Evolutionary conservation across 37 sponge, comb jelly and placozoan genomes (phyloP), one percentile per base, ranked within the genome.

Genomic region (Beroe forskalii): DNA sequence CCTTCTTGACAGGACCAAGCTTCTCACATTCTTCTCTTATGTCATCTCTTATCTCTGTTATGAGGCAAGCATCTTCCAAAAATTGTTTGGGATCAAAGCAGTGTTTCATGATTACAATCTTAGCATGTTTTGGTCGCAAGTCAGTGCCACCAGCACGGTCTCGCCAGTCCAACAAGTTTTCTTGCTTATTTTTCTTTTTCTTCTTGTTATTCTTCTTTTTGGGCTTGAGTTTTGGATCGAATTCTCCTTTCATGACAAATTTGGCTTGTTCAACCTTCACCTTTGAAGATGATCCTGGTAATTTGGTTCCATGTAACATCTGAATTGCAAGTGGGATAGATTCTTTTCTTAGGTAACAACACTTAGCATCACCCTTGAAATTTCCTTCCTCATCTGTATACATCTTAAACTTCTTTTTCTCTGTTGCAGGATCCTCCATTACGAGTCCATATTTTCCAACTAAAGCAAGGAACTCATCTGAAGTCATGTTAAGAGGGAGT

Each of bases 401-500:
- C 75, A 98, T 91, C 76, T 98, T 98, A 33, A 98, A 19, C 91
- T 96, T 98, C 22, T 94, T 93, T 22, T 67, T 60, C 22, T 94
- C 97, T 93, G 60, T 95, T 27, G 94, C 93, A 0, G 93, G 95
- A 32, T 94, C 91, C 64, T 96, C 94, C 92, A 90, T 93, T 22
- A 98, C 94, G 35, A 96, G 92, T 0, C 99, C 99, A 92, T 91
- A 96, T 62, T 98, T 96, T 42, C 90, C 76, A 95, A 98, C 95
- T 60, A 96, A 76, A 19, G 93, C 93, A 9, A 39, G 60, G 89
- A 94, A 98, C 69, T 98, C 96, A 12, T 96, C 94, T 60, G 75
- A 63, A 31, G 94, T 96, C 69, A 92, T 93, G 90, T 93, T 92
- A 38, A 67, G 41, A 23, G 96, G 99, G 0, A 96, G 93, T 9